phyloP scores from a whole-genome alignment of 2,113 vertebrate genomes.

The Nesospiza acunhae region DNA sequence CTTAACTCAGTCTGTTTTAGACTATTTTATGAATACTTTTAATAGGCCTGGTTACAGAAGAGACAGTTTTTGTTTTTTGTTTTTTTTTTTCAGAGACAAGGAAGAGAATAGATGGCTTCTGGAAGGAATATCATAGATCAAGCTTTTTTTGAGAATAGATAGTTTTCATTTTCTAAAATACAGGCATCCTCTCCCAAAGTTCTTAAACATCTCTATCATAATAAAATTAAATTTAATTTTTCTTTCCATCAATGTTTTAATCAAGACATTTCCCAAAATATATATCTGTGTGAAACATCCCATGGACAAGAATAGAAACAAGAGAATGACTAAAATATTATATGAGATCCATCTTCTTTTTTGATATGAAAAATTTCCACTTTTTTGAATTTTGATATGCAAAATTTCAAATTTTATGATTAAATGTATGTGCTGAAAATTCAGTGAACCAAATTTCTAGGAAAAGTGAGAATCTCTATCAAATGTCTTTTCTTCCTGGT shows the following conservation, averaged over 20 bases:
- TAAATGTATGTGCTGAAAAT: not conserved
- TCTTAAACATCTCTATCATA: not conserved
- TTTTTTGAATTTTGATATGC: not conserved
- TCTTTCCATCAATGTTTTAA: not conserved
- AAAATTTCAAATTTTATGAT: not conserved
- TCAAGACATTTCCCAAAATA: not conserved
- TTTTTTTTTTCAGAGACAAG: not conserved
- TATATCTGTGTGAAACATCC: not conserved
- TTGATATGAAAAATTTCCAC: not conserved
- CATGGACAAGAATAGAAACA: not conserved
- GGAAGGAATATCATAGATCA: not conserved
- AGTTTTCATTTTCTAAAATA: not conserved
- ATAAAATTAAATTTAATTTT: not conserved
- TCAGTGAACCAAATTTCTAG: not conserved
- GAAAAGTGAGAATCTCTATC: not conserved
- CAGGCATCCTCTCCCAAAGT: not conserved
- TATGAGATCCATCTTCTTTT: not conserved
- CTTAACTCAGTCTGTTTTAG: not conserved
- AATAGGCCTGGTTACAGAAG: not conserved
- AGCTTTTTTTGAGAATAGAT: not conserved
- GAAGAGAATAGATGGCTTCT: not conserved
- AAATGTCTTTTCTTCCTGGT: not conserved
- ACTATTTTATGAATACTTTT: not conserved
- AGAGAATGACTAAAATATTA: not conserved
- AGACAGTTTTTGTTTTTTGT: too few species aligned